Evolutionary conservation across 2,888 invertebrate genomes (phyloP), one percentile per base, ranked within the genome.

Genomic region (Parelbella ahira): DNA sequence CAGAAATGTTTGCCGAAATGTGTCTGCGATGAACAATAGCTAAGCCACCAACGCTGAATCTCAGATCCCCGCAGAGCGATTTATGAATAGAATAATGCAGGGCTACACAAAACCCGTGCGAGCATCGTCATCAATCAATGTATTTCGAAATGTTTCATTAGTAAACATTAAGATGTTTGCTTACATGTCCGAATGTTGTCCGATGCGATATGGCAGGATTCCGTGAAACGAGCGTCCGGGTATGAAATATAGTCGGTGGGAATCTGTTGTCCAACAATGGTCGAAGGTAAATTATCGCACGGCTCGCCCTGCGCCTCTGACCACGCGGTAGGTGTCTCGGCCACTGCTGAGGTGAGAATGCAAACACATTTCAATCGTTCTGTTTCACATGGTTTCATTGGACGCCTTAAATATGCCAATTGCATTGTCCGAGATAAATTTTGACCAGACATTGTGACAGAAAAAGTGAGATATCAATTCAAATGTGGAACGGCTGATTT

Each of bases 151-250:
- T 79, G 80, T 84, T 86, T 83, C 84, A 87, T 87, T 86, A 86
- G 86, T 83, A 81, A 84, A 86, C 83, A 87, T 87, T 87, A 84
- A 87, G 86, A 87, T 87, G 86, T 86, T 86, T 86, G 81, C 84
- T 83, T 86, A 83, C 82, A 83, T 82, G 80, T 81, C 74, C 74
- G 63, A 73, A 68, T 79, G 78, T 74, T 84, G 80, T 77, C 69
- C 56, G 67, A 56, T 60, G 56, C 73, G 71, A 77, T 75, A 70
- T 67, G 65, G 58, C 53, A 57, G 65, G 62, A 72, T 86, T 86
- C 83, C 68, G 68, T 81, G 84, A 86, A 86, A 79, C 72, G 66
- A 68, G 65, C 67, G 63, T 66, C 36, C 54, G 62, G 51, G 64
- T 77, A 68, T 32, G 32, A 78, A 75, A 72, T 79, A 75, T 72